Conservation (phyloP, 2,888 invertebrate genomes). For the Rotaria sp. region DNA sequence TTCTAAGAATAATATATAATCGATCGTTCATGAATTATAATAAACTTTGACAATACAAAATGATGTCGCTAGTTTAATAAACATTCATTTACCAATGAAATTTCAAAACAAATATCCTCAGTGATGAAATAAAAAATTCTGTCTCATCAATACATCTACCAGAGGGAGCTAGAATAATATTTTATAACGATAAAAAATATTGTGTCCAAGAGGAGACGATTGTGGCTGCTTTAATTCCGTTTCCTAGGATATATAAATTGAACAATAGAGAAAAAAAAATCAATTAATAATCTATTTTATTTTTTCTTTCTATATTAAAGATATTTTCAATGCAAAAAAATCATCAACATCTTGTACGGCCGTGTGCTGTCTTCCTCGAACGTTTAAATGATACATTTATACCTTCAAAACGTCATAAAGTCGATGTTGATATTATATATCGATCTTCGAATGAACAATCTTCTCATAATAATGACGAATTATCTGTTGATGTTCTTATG, state of each 20-base stretch:
- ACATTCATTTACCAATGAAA: neutral
- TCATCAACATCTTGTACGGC: constrained; percentile 11
- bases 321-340: neutral
- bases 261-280: neutral
- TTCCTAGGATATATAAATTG: constrained; percentile 16
- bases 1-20: too few species aligned
- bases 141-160: neutral
- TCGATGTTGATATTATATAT: constrained; percentile 17
- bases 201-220: constrained; percentile 22
- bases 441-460: constrained; percentile 9
- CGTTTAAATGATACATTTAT: constrained; percentile 17
- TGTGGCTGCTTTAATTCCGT: neutral
- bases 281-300: neutral
- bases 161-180: neutral
- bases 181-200: neutral
- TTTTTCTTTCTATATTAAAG: neutral
- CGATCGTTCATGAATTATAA: too few species aligned
- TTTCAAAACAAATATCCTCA: neutral
- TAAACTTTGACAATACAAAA: too few species aligned
- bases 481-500: constrained; percentile 26
- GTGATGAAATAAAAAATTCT: neutral
- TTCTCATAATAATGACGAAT: neutral
- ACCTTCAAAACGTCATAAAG: constrained; percentile 20
- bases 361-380: constrained; percentile 14
- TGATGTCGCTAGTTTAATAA: neutral